A percentile compares a stretch with the other conserved stretches of the same genome.
Conservation (phyloP, 2,797 vertebrate species). For the Centroberyx gerrardi region DNA sequence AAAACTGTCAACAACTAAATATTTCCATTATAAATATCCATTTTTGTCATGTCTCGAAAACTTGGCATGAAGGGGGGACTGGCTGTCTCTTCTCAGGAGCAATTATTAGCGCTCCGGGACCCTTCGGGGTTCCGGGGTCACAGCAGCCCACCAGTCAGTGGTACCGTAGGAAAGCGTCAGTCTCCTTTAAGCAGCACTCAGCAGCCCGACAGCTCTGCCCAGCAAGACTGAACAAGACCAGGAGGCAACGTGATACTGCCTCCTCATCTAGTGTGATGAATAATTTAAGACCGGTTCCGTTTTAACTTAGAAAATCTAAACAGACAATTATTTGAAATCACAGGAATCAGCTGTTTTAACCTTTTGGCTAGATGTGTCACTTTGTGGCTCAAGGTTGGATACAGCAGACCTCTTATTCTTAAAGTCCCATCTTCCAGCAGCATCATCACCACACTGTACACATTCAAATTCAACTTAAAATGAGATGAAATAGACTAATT, state of each 20-base stretch:
- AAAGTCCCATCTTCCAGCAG: background rate
- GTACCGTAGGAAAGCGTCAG: conserved; percentile 31
- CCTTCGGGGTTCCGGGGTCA: conserved; percentile 50
- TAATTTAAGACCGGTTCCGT: conserved; percentile 49
- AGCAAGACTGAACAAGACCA: conserved; percentile 57
- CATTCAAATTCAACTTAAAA: background rate
- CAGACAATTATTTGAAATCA: conserved; percentile 13
- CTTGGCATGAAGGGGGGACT: background rate
- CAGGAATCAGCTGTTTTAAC: background rate
- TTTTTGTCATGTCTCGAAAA: background rate
- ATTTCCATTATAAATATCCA: no score
- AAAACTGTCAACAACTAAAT: background rate
- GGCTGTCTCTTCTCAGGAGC: background rate
- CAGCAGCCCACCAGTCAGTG: conserved; percentile 33
- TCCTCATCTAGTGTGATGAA: conserved; percentile 47
- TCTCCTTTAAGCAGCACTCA: conserved; percentile 11
- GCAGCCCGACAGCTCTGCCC: conserved; percentile 11
- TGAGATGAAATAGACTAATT: background rate
- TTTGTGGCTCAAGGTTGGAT: background rate
- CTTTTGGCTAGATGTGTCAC: background rate
- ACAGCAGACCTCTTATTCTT: background rate
- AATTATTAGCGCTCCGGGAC: conserved; percentile 31
- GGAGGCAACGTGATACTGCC: conserved; percentile 60
- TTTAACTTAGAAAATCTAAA: conserved; percentile 15
- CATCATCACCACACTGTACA: background rate